Conservation (phyloP, 2,888 invertebrate species). For the Andrena praecox region DNA sequence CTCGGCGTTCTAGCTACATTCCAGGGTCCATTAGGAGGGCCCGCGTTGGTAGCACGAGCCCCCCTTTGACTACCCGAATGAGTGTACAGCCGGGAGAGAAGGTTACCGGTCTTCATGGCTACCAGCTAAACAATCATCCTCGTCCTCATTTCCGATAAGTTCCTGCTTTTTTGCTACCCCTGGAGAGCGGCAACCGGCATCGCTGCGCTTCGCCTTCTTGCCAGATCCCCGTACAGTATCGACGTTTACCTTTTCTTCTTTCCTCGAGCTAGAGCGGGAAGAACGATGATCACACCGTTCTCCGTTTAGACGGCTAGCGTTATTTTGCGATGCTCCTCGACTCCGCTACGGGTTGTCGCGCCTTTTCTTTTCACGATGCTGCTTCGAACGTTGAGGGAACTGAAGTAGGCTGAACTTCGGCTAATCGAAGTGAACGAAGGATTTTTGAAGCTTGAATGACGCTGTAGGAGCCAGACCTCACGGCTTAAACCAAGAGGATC, state of each 20-base stretch:
- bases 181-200: slow-evolving; percentile 26
- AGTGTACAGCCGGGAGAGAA: background rate
- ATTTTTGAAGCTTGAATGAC: too few species aligned
- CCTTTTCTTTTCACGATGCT: too few species aligned
- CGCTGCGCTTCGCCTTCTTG: slow-evolving; percentile 35
- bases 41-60: slow-evolving; percentile 58
- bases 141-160: slow-evolving; percentile 66
- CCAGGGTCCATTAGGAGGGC: slow-evolving; percentile 78
- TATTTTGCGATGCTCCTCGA: too few species aligned
- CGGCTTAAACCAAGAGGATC: slow-evolving; percentile 1
- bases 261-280: slow-evolving; percentile 2
- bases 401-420: too few species aligned
- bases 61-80: slow-evolving; percentile 9
- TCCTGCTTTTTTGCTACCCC: slow-evolving; percentile 51
- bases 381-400: too few species aligned
- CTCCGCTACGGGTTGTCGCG: too few species aligned
- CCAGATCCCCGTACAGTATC: slow-evolving; percentile 16
- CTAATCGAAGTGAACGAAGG: too few species aligned
- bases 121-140: slow-evolving; percentile 67
- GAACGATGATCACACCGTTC: slow-evolving; percentile 14
- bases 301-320: background rate
- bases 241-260: slow-evolving; percentile 4
- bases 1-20: slow-evolving; percentile 74
- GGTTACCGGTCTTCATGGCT: slow-evolving; percentile 19
- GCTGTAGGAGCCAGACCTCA: too few species aligned